Conservation (phyloP, 2,797 vertebrate species). For the Labeo calbasu region DNA sequence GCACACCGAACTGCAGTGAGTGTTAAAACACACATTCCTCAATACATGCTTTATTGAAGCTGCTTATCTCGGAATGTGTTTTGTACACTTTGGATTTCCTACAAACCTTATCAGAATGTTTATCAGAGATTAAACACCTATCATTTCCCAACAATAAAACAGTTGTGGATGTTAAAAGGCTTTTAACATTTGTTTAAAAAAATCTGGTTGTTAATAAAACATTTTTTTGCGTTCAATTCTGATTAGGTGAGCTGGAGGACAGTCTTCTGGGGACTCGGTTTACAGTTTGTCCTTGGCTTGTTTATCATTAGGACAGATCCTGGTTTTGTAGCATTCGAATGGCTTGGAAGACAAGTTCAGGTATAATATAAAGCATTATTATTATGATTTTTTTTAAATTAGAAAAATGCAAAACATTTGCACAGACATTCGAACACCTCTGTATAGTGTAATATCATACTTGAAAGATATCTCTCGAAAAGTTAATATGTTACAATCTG, state of each 20-base stretch:
- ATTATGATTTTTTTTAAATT: neutral
- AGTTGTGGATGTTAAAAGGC: neutral
- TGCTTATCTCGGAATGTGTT: slow-evolving; percentile 64
- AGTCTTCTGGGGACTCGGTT: slow-evolving; percentile 89
- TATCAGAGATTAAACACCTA: slow-evolving; percentile 1
- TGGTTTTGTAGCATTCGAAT: slow-evolving; percentile 84
- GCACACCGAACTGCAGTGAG: slow-evolving; percentile 85
- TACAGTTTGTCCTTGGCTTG: slow-evolving; percentile 89
- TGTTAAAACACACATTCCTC: slow-evolving; percentile 18
- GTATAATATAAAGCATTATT: slow-evolving; percentile 69
- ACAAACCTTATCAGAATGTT: slow-evolving; percentile 56
- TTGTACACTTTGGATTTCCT: slow-evolving; percentile 64
- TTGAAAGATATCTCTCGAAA: neutral
- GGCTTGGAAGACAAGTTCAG: slow-evolving; percentile 92
- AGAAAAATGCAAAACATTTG: neutral
- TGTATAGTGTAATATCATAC: neutral
- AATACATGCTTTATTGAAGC: slow-evolving; percentile 14
- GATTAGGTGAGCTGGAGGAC: slow-evolving; percentile 88
- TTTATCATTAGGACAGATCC: slow-evolving; percentile 90
- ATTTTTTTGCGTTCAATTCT: slow-evolving; percentile 28
- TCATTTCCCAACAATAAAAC: slow-evolving; percentile 58
- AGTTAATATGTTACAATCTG: slow-evolving; percentile 39
- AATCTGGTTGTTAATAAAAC: neutral
- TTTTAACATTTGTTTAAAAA: too few species aligned
- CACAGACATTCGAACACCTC: neutral